These are phyloP conservation scores for Galbula dea DNA, from an alignment of 2,113 vertebrate species.

Conservation along the genomic window DNA sequence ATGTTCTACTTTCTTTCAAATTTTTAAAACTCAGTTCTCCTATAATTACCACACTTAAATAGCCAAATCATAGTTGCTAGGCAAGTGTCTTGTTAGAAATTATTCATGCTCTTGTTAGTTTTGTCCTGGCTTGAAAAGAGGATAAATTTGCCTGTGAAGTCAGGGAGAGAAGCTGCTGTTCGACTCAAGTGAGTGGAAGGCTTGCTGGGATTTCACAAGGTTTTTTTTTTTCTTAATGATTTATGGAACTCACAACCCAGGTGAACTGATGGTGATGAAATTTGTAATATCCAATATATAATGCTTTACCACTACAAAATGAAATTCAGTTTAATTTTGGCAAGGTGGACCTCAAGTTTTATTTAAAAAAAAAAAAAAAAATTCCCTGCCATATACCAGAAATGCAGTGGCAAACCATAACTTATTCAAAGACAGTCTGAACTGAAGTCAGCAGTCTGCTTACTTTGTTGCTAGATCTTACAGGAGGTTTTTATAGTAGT, in stretches of 20 bases:
- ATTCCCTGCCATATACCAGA: not conserved
- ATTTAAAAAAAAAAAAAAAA: not conserved
- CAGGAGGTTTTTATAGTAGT: not conserved
- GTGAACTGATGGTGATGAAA: not conserved
- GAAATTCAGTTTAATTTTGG: not conserved
- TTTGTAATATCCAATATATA: not conserved
- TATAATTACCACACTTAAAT: not conserved
- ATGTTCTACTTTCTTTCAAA: not conserved
- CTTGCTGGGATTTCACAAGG: not conserved
- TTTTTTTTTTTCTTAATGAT: not conserved
- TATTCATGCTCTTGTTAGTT: not conserved
- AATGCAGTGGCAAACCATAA: not conserved
- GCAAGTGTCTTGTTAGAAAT: not conserved
- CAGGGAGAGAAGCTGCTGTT: not conserved
- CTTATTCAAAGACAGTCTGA: not conserved
- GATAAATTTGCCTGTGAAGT: not conserved
- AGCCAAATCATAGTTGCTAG: not conserved
- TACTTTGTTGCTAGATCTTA: not conserved
- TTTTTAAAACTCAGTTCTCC: not conserved
- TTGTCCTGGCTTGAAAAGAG: not conserved
- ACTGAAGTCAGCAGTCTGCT: not conserved
- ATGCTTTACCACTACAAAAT: not conserved
- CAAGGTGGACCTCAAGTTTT: not conserved
- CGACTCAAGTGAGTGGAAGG: not conserved
- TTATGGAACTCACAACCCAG: not conserved